Percentiles rank a stretch among this genome's conserved stretches.
Conservation (phyloP, 2,113 vertebrate genomes). For the Caloenas nicobarica region DNA sequence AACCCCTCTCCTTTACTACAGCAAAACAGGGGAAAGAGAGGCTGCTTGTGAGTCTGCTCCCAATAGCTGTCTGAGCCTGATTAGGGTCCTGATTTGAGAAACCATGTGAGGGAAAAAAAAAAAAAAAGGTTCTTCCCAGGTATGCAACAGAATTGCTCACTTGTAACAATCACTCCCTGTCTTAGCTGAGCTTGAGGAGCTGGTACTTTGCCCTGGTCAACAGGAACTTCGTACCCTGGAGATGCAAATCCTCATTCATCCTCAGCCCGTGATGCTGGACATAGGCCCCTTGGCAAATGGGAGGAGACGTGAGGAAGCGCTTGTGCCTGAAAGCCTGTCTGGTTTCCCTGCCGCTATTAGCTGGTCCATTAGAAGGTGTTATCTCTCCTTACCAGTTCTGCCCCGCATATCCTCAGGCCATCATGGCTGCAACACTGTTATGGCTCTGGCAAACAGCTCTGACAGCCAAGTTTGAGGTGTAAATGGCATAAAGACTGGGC, state of each 20-base stretch:
- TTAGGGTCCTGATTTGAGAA: neutral
- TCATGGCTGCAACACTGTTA: neutral
- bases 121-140: neutral
- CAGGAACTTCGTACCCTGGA: neutral
- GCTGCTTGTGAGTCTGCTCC: neutral
- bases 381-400: neutral
- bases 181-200: neutral
- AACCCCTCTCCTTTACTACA: neutral
- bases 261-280: neutral
- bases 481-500: neutral
- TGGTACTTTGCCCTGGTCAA: neutral
- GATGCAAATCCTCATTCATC: neutral
- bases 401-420: neutral
- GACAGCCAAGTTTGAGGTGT: neutral
- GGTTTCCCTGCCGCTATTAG: neutral
- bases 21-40: neutral
- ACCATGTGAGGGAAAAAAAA: neutral
- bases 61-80: neutral
- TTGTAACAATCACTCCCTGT: neutral
- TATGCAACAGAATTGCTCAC: neutral
- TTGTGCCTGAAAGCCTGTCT: neutral
- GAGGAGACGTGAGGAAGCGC: neutral
- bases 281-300: neutral
- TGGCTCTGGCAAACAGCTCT: neutral
- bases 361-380: slow-evolving; percentile 2